These are phyloP conservation scores for Seriola aureovittata DNA, from an alignment of 2,113 vertebrate species.

Conservation along the genomic window DNA sequence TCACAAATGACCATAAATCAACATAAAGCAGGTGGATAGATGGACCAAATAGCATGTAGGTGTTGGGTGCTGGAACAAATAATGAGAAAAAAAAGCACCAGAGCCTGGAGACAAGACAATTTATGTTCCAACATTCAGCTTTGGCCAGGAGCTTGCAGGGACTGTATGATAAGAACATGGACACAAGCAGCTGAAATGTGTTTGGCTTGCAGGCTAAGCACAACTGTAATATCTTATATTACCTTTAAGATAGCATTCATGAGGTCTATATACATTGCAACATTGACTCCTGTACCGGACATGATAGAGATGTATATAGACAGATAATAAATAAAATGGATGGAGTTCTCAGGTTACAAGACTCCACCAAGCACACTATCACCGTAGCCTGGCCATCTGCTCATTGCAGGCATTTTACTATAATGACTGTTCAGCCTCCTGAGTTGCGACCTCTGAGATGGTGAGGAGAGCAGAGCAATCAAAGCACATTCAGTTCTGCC, in stretches of 20 bases:
- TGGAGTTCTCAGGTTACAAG: slow-evolving; percentile 16
- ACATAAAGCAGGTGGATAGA: background rate
- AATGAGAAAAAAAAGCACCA: background rate
- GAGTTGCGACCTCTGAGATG: slow-evolving; percentile 63
- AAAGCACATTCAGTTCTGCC: slow-evolving; percentile 62
- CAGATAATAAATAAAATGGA: slow-evolving; percentile 21
- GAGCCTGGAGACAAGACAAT: no score
- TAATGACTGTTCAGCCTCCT: slow-evolving; percentile 48
- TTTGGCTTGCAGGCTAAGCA: background rate
- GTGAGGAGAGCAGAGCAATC: slow-evolving; percentile 64
- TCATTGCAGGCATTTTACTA: slow-evolving; percentile 51
- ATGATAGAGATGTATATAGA: background rate
- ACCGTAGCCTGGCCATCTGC: slow-evolving; percentile 57
- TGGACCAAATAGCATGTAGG: background rate
- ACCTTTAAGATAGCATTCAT: background rate
- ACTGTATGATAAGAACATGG: background rate
- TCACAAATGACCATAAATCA: no score
- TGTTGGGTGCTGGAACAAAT: background rate
- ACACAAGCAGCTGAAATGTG: background rate
- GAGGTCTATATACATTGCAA: background rate
- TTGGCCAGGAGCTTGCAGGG: slow-evolving; percentile 10
- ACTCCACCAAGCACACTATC: slow-evolving; percentile 7
- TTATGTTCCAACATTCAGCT: no score
- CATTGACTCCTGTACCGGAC: background rate
- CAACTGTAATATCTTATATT: no score